Evolutionary conservation across 2,888 invertebrate species (phyloP).

Genomic region (Hetaerina titia): DNA sequence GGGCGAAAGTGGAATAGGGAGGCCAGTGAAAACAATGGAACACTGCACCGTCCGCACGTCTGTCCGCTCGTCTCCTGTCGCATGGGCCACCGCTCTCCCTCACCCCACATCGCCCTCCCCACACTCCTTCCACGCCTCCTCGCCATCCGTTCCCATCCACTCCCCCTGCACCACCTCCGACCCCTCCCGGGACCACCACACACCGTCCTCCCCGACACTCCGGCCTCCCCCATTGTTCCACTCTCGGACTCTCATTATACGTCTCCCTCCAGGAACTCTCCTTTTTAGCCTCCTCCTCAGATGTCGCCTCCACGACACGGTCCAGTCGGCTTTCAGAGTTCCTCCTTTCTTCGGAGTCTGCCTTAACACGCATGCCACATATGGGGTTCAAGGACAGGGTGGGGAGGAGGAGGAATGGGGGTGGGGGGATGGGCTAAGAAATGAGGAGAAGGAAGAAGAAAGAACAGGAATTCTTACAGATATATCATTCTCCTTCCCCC

Average conservation of each 20-base stretch:
- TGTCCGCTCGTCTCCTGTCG: not conserved
- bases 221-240: not conserved
- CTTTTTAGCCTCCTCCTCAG: conserved; percentile 23
- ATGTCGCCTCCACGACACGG: conserved; percentile 32
- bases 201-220: not conserved
- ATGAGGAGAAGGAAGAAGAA: not conserved
- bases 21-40: not conserved
- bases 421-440: not conserved
- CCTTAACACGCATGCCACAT: conserved; percentile 17
- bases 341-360: not conserved
- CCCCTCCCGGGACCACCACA: not conserved
- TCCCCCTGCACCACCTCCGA: not conserved
- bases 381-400: conserved; percentile 35
- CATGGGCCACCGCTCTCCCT: not conserved
- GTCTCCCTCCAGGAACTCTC: not conserved
- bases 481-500: not conserved
- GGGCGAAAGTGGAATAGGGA: not conserved
- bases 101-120: not conserved
- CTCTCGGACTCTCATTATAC: conserved; percentile 19
- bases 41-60: not conserved
- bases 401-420: not conserved
- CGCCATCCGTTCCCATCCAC: not conserved
- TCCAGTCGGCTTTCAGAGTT: conserved; percentile 43
- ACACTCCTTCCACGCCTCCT: not conserved
- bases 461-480: not conserved